Base-by-base conservation (phyloP, 2,888 invertebrate species). In the Steinernema scapterisci region DNA sequence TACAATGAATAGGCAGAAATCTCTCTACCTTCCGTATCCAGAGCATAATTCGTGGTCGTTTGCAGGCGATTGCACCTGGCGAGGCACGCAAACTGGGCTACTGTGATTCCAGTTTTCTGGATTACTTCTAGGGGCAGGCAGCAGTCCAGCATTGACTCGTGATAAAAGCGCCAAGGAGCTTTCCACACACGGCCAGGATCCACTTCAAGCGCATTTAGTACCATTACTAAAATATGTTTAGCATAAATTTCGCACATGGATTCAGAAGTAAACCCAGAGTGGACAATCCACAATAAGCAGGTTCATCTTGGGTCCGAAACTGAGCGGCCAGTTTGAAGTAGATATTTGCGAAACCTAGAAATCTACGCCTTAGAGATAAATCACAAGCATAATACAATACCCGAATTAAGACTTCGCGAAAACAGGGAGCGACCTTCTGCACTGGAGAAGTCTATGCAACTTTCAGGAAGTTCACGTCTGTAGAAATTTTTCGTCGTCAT, bases 91-190 rank as follows among this genome's bases (percentile, higher is more conserved):
- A 89, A 88, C 78, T 89, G 86, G 1, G 85, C 84, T 70, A 88
- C 80, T 13, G 83, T 88, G 46, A 89, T 86, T 7, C 89, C 89
- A 16, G 84, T 81, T 70, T 75, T 79, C 78, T 76, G 80, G 52
- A 88, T 82, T 27, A 78, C 75, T 44, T 86, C 83, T 31, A 88
- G 77, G 0, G 88, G 86, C 1, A 87, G 84, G 78, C 89, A 89
- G 76, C 89, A 89, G 76, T 89, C 88, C 21, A 89, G 82, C 89
- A 89, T 89, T 44, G 86, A 82, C 79, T 89, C 89, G 78, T 89
- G 88, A 79, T 89, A 89, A 87, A 88, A 89, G 23, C 88, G 82
- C 89, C 89, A 89, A 1, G 88, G 86, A 0, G 88, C 87, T 77
- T 87, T 88, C 88, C 88, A 88, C 0, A 88, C 82, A 16, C 80